A percentile compares a stretch with the other conserved stretches of the same genome.
Evolutionary conservation across 53 echinoderm and acorn worm genomes (phyloP).

Genomic region (Temnopleurus reevesii): DNA sequence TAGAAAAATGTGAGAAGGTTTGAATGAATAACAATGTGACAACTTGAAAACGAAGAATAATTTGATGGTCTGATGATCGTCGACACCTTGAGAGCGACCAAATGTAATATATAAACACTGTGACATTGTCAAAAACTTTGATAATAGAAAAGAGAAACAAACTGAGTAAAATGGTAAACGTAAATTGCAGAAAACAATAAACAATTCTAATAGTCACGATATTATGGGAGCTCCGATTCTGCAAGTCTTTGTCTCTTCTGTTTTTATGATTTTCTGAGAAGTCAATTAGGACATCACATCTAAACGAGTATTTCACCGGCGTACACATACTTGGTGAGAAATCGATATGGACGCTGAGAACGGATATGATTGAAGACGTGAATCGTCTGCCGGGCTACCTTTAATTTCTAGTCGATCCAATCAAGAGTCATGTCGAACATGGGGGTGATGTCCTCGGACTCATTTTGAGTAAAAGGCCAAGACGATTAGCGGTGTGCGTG

Average conservation of each 20-base stretch:
- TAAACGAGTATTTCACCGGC: neutral
- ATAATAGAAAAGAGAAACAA: too few relatives aligned
- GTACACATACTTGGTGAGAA: neutral
- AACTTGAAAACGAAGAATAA: too few relatives aligned
- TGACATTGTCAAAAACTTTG: too few relatives aligned
- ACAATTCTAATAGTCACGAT: neutral
- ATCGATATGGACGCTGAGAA: slow-evolving; percentile 24
- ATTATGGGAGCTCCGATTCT: neutral
- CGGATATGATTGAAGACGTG: slow-evolving; percentile 42
- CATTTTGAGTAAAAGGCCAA: neutral
- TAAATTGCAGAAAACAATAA: neutral
- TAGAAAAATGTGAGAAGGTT: neutral
- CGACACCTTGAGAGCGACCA: too few relatives aligned
- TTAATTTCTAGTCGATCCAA: neutral
- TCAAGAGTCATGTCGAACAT: slow-evolving; percentile 13
- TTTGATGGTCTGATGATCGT: too few relatives aligned
- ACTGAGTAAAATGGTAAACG: neutral
- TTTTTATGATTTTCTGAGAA: neutral
- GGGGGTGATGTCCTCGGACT: neutral
- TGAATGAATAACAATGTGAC: neutral
- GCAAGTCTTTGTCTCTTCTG: neutral
- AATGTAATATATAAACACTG: too few relatives aligned
- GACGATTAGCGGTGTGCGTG: neutral
- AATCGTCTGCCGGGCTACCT: neutral
- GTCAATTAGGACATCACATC: slow-evolving; percentile 36